A percentile compares a stretch with the other conserved stretches of the same genome.
phyloP scores from a whole-genome alignment of 2,888 invertebrate genomes.

The Neoscelio sp. region DNA sequence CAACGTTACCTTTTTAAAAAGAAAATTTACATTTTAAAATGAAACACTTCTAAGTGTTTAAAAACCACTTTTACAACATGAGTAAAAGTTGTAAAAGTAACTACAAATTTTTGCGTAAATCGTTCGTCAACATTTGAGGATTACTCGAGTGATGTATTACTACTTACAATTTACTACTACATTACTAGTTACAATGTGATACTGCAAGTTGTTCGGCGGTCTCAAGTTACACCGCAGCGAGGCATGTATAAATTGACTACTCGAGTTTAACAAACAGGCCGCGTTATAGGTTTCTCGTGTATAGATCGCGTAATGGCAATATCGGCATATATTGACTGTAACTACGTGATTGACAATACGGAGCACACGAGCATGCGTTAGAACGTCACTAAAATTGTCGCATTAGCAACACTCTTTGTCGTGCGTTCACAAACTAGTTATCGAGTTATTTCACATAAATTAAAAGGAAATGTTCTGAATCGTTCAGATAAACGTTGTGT shows the following conservation, averaged over 20 bases:
- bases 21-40: too few relatives aligned
- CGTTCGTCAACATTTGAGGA: too few relatives aligned
- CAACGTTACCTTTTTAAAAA: too few relatives aligned
- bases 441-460: background rate
- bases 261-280: constrained; percentile 16
- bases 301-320: constrained; percentile 9
- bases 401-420: background rate
- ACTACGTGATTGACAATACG: constrained; percentile 19
- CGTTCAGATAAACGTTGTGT: background rate
- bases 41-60: too few relatives aligned
- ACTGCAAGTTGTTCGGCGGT: constrained; percentile 25
- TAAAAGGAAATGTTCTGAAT: background rate
- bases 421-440: constrained; percentile 7
- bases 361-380: too few relatives aligned
- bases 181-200: too few relatives aligned
- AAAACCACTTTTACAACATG: too few relatives aligned
- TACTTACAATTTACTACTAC: too few relatives aligned
- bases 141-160: too few relatives aligned
- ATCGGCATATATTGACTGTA: constrained; percentile 8
- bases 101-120: too few relatives aligned
- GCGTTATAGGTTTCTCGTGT: background rate
- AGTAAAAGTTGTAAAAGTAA: too few relatives aligned
- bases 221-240: constrained; percentile 14
- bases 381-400: constrained; percentile 1
- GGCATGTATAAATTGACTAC: constrained; percentile 31